phyloP scores from a whole-genome alignment of 2,797 vertebrate species.

The Sebastes kiyomatsui region DNA sequence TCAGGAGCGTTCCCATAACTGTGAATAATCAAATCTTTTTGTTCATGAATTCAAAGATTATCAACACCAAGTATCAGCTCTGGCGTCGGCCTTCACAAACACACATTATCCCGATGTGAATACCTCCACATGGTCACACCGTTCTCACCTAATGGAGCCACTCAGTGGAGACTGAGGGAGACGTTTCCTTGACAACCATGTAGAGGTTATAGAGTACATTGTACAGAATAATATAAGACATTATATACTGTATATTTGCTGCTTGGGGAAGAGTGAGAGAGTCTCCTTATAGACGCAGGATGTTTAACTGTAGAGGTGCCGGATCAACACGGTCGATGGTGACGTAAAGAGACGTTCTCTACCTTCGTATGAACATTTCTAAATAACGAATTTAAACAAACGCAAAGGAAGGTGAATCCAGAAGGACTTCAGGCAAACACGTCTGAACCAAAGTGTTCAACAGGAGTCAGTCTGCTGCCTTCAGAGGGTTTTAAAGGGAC shows the following conservation, averaged over 20 bases:
- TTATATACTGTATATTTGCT: conserved; percentile 5
- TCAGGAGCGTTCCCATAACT: background rate
- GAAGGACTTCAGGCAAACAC: too few species aligned
- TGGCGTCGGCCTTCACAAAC: background rate
- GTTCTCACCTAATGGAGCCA: conserved; percentile 31
- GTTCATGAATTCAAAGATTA: background rate
- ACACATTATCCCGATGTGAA: background rate
- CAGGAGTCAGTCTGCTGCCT: too few species aligned
- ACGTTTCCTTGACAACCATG: conserved; percentile 68
- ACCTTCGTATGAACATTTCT: too few species aligned
- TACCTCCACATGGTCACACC: background rate
- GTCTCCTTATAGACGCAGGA: background rate
- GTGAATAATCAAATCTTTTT: background rate
- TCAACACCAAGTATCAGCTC: background rate
- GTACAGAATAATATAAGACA: conserved; percentile 33
- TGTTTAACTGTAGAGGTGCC: background rate
- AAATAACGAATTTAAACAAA: too few species aligned
- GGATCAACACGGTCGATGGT: background rate
- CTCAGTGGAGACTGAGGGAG: conserved; percentile 45
- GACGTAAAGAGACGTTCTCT: background rate
- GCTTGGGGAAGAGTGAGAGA: background rate
- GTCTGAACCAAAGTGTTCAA: too few species aligned
- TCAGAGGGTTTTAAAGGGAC: too few species aligned
- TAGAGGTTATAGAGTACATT: conserved; percentile 47
- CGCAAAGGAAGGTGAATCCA: too few species aligned